phyloP scores from a whole-genome alignment of 2,888 invertebrate species.

The Temnothorax unifasciatus region DNA sequence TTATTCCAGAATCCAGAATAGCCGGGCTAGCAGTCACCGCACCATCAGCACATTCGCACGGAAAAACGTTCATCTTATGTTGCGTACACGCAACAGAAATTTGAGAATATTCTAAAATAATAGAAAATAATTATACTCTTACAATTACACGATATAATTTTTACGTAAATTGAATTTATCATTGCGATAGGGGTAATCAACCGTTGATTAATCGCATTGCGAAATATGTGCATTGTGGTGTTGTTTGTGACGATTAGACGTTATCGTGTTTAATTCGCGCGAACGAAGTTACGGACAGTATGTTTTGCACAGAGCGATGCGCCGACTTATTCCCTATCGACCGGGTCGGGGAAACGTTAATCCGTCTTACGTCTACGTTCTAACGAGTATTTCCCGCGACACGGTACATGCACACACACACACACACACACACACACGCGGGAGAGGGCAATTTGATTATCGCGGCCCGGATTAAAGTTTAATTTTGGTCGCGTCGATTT shows the following conservation, averaged over 20 bases:
- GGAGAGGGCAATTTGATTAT: slow-evolving; percentile 20
- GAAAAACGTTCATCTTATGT: background rate
- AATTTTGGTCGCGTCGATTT: slow-evolving; percentile 23
- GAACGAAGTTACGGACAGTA: background rate
- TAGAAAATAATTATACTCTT: background rate
- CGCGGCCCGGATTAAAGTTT: slow-evolving; percentile 29
- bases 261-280: background rate
- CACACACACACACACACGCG: too few species aligned
- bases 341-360: background rate
- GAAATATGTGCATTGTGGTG: background rate
- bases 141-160: background rate
- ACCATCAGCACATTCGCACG: background rate
- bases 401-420: too few species aligned
- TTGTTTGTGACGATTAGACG: background rate
- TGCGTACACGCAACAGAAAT: background rate
- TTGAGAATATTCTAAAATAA: background rate
- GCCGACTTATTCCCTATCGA: background rate
- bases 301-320: background rate
- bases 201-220: background rate
- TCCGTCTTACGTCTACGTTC: slow-evolving; percentile 19
- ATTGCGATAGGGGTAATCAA: background rate
- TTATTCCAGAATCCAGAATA: background rate
- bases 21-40: background rate
- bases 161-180: background rate
- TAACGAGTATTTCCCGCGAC: background rate